Evolutionary conservation across 1,140 invertebrate genomes (phyloP).

Genomic region (Macrobrachium rosenbergii): DNA sequence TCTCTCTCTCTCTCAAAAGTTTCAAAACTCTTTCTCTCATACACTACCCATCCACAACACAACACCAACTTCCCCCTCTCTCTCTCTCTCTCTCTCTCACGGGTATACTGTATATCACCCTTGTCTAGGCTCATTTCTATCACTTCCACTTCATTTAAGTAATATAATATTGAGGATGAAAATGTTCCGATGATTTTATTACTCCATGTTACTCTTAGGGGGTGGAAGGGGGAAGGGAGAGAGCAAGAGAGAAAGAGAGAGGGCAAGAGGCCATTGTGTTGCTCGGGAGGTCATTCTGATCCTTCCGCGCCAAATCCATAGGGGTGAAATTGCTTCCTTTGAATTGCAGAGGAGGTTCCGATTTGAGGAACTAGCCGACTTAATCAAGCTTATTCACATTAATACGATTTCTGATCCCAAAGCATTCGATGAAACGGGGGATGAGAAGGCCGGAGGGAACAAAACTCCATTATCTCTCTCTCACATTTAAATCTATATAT

Average conservation of each 20-base stretch:
- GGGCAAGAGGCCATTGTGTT: conserved; percentile 1
- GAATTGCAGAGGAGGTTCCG: no score
- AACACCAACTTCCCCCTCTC: not conserved
- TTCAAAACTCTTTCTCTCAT: no score
- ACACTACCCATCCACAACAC: not conserved
- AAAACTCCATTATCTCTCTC: not conserved
- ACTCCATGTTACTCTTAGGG: not conserved
- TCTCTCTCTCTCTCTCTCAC: not conserved
- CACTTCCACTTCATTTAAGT: conserved; percentile 52
- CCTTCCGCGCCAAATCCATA: not conserved
- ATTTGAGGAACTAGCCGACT: not conserved
- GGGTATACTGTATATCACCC: no score
- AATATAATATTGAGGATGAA: conserved; percentile 46
- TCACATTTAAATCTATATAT: not conserved
- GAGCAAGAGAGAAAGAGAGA: no score
- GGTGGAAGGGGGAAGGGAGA: no score
- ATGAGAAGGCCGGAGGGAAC: not conserved
- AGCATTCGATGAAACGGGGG: not conserved
- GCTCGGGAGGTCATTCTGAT: conserved; percentile 11
- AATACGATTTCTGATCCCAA: conserved; percentile 26
- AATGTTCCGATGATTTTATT: conserved; percentile 50
- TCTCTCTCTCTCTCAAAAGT: not conserved
- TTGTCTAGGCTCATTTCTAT: conserved; percentile 6
- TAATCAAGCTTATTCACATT: conserved; percentile 36
- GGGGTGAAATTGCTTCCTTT: not conserved